Base-by-base conservation (phyloP, 2,113 vertebrate species). In the Lucifuga dentata region DNA sequence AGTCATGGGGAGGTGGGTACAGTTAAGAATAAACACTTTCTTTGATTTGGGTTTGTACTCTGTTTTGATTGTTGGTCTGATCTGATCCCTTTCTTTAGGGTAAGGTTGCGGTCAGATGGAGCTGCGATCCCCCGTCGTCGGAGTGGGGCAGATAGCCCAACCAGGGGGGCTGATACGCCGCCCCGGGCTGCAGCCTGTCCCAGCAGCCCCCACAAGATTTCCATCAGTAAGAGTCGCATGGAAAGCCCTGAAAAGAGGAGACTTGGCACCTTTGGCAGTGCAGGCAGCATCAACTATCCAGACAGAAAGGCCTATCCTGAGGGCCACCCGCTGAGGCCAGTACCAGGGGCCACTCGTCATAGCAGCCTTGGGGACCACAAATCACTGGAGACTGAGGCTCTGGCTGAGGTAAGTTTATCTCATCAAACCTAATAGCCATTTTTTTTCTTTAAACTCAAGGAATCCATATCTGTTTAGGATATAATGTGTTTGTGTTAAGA, bases 291-390 rank as follows among this genome's bases (percentile, higher is more conserved):
- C 91, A 97, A 98, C 82, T 96, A 95, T 88, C 92, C 93, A 0
- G 97, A 99, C 71, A 95, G 96, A 83, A 99, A 98, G 88, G 78
- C 76, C 15, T 93, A 96, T 73, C 91, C 93, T 1, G 98, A 99
- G 33, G 95, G 95, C 16, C 95, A 95, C 85, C 93, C 95, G 0
- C 87, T 97, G 87, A 93, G 96, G 73, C 91, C 96, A 0, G 88
- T 91, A 17, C 92, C 94, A 8, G 94, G 95, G n/a, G 93, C 95
- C 68, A 99, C 97, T 5, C 94, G 98, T 13, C 98, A 99, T 92
- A 98, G 98, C 92, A 99, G 98, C 87, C 94, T 99, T 0, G 98
- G 97, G 26, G 98, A 99, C 91, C 96, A 98, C 92, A 99, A 98
- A 83, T 93, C 96, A 38, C 87, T 99, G 89, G 98, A 99, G 85